Evolutionary conservation across 2,113 vertebrate species (phyloP), one percentile per base, ranked within the genome.

Genomic region (Toxotes chatareus): DNA sequence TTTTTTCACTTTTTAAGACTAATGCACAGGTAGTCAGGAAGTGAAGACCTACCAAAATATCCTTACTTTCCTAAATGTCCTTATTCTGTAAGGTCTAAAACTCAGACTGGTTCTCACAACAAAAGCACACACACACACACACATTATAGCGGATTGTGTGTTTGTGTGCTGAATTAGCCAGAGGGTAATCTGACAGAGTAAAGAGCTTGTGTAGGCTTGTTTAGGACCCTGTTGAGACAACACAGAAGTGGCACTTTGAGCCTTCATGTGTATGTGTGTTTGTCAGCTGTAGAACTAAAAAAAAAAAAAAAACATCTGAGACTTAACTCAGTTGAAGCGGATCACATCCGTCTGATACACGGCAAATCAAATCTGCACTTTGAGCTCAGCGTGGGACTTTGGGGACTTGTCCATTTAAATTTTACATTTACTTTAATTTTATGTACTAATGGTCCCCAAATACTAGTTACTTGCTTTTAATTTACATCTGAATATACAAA

Each of bases 151-250:
- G 69, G 49, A 21, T 70, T 31, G 61, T 70, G 69, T 56, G 27
- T 70, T 31, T 61, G 9, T 66, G 49, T 69, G 59, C 38, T 66
- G 38, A 67, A 73, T 73, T 82, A 85, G 81, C 73, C 73, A 77
- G 70, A 63, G 74, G 74, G n/a, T 67, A 69, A 59, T 81, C 64
- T 74, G 73, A 55, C 62, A 77, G 49, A 66, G 55, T 74, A 32
- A 68, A 63, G 55, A 69, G 59, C 82, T 23, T 78, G 75, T 85
- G 65, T 74, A 60, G 82, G 38, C 82, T 85, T 85, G 86, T 82
- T 80, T 36, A 61, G 38, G 71, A 76, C 62, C 49, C 65, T 61
- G 61, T 27, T 57, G n/a, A 66, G 47, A 69, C 73, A 65, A 82
- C 64, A 85, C 70, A 68, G 63, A 31, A 70, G 40, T 65, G 34